Evolutionary conservation across 2,888 invertebrate species (phyloP).

Genomic region (Synanthedon vespiformis): DNA sequence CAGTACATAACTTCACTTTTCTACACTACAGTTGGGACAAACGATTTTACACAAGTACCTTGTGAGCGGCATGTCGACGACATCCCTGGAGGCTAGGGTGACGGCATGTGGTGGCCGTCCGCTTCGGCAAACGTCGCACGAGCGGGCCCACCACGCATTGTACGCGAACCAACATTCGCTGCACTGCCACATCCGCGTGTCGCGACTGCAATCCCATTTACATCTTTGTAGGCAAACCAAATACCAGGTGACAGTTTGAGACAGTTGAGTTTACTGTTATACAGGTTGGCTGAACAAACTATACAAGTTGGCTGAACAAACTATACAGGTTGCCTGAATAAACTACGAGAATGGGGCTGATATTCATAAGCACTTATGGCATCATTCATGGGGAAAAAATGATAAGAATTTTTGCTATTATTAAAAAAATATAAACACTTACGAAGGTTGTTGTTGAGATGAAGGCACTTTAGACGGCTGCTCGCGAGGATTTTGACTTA

Average conservation of each 20-base stretch:
- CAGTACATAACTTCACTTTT: background rate
- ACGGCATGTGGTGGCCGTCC: constrained; percentile 76
- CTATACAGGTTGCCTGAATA: too few relatives aligned
- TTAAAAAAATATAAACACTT: constrained; percentile 18
- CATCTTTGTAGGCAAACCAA: too few relatives aligned
- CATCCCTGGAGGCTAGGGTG: constrained; percentile 70
- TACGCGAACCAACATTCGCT: constrained; percentile 89
- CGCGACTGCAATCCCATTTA: constrained; percentile 19
- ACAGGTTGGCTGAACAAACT: too few relatives aligned
- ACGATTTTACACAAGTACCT: background rate
- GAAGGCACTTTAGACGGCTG: constrained; percentile 51
- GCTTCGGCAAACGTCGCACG: constrained; percentile 86
- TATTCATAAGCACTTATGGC: too few relatives aligned
- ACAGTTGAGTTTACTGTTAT: too few relatives aligned
- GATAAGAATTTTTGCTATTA: too few relatives aligned
- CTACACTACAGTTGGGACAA: too few relatives aligned
- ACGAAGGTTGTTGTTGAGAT: constrained; percentile 38
- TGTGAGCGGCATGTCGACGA: constrained; percentile 1
- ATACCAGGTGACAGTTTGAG: too few relatives aligned
- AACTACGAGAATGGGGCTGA: too few relatives aligned
- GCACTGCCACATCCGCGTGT: constrained; percentile 86
- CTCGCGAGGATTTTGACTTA: constrained; percentile 24
- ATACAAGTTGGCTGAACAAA: too few relatives aligned
- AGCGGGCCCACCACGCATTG: constrained; percentile 82
- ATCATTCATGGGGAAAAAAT: too few relatives aligned